Evolutionary conservation across 2,888 invertebrate genomes (phyloP).

Genomic region (Ceraclea dissimilis): DNA sequence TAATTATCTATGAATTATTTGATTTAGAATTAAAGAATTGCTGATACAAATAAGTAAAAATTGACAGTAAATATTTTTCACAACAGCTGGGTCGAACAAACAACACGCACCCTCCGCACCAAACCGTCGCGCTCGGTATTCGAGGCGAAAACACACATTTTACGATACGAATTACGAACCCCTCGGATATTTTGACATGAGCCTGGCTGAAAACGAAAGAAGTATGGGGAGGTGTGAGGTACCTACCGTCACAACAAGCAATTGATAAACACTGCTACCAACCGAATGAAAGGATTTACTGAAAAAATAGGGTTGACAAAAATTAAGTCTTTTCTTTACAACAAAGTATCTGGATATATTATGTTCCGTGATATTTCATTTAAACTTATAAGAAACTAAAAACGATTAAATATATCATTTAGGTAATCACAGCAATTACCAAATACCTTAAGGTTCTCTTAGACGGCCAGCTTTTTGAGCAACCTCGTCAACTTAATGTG

Average conservation of each 20-base stretch:
- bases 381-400: no score
- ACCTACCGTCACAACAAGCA: constrained; percentile 17
- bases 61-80: not conserved
- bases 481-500: no score
- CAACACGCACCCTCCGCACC: not conserved
- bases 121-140: not conserved
- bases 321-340: not conserved
- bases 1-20: no score
- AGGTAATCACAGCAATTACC: no score
- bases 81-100: not conserved
- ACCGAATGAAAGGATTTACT: constrained; percentile 1
- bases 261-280: constrained; percentile 20
- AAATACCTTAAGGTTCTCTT: no score
- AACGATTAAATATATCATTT: no score
- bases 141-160: no score
- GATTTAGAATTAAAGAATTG: no score
- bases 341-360: no score
- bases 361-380: no score
- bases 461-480: no score
- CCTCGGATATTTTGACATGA: not conserved
- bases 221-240: not conserved
- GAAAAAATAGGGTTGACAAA: not conserved
- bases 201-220: not conserved
- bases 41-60: no score
- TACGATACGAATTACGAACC: not conserved